A percentile compares a stretch with the other conserved stretches of the same genome.
Conservation (phyloP, 2,113 vertebrate species). For the Aptenodytes patagonicus region DNA sequence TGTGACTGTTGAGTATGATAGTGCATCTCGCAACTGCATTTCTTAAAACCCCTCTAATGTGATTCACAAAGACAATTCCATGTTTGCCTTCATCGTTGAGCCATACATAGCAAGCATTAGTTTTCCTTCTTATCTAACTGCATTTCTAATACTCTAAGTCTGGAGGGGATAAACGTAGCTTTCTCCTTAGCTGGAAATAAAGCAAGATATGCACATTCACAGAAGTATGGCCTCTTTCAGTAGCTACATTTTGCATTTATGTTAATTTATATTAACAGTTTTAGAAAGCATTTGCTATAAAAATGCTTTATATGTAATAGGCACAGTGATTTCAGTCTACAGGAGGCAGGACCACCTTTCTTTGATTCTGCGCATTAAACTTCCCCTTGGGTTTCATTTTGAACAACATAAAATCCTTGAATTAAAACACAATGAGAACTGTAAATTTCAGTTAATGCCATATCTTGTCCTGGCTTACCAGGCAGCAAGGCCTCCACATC, state of each 20-base stretch:
- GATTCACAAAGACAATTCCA: background rate
- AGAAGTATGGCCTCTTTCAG: background rate
- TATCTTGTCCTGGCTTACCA: background rate
- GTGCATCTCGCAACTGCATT: background rate
- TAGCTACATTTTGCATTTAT: background rate
- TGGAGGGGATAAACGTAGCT: background rate
- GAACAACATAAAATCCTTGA: background rate
- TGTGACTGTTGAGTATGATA: background rate
- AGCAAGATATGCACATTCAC: background rate
- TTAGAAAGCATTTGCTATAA: background rate
- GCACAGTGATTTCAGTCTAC: background rate
- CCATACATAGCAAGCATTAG: background rate
- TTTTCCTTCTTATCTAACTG: background rate
- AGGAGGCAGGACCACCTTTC: background rate
- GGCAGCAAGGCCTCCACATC: background rate
- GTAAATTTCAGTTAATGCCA: background rate
- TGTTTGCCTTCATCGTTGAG: background rate
- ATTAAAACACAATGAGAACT: background rate
- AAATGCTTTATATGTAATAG: background rate
- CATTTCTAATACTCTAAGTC: background rate
- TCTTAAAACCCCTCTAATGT: background rate
- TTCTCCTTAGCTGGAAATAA: background rate
- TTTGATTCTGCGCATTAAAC: background rate
- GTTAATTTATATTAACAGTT: background rate
- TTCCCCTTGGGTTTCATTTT: background rate